These are phyloP conservation scores for Mechanitis mazaeus DNA, from an alignment of 2,888 invertebrate genomes.

Conservation along the genomic window DNA sequence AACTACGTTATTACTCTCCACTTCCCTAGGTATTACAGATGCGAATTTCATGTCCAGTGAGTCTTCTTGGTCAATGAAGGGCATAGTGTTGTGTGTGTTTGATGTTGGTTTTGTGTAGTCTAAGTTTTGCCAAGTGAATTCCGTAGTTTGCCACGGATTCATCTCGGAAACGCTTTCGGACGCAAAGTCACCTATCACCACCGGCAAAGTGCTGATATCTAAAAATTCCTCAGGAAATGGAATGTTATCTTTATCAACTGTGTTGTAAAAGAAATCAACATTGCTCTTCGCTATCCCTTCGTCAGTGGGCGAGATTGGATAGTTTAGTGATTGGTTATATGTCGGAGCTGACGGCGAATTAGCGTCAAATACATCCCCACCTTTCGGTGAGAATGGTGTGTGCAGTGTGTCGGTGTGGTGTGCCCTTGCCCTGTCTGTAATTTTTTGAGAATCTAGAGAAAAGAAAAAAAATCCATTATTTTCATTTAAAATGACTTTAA, in stretches of 20 bases:
- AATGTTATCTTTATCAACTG: conserved; percentile 37
- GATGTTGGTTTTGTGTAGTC: conserved; percentile 46
- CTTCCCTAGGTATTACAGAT: conserved; percentile 58
- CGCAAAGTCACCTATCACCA: conserved; percentile 59
- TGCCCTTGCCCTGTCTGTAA: conserved; percentile 55
- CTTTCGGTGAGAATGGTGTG: conserved; percentile 64
- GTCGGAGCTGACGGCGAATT: conserved; percentile 54
- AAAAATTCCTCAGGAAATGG: conserved; percentile 55
- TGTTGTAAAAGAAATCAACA: conserved; percentile 38
- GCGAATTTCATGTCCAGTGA: conserved; percentile 57
- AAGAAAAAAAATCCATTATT: conserved; percentile 16
- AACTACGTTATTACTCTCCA: conserved; percentile 55
- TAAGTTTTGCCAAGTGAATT: conserved; percentile 45
- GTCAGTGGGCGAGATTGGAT: conserved; percentile 50
- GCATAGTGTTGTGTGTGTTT: conserved; percentile 50
- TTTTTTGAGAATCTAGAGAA: conserved; percentile 52
- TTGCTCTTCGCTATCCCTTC: conserved; percentile 46
- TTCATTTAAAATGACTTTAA: neutral
- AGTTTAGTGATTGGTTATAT: conserved; percentile 47
- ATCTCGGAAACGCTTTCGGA: conserved; percentile 45
- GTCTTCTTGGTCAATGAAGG: conserved; percentile 64
- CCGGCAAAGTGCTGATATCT: conserved; percentile 60
- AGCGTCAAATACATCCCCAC: conserved; percentile 61
- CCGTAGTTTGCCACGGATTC: conserved; percentile 45
- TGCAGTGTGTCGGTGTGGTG: conserved; percentile 63